Evolutionary conservation across 2,113 vertebrate genomes (phyloP).

Genomic region (Xiphophorus couchianus): DNA sequence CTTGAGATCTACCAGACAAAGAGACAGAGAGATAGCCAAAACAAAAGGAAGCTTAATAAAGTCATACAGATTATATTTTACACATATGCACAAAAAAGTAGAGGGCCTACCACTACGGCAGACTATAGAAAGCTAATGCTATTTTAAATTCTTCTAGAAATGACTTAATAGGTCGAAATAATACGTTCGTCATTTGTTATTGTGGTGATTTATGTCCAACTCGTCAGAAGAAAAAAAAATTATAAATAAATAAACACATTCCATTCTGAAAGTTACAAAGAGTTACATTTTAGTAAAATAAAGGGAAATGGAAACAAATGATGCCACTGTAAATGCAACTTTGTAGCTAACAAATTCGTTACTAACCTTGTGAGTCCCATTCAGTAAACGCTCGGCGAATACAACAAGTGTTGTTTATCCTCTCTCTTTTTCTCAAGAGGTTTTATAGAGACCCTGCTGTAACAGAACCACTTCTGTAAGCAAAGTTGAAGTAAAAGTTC

Average conservation of each 20-base stretch:
- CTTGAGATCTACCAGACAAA: background rate
- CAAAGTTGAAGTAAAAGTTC: background rate
- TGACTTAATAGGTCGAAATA: background rate
- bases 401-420: background rate
- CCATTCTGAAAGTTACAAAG: background rate
- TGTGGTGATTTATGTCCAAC: background rate
- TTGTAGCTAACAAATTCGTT: conserved; percentile 1
- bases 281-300: background rate
- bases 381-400: conserved; percentile 36
- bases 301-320: background rate
- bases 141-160: no score
- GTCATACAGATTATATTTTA: background rate
- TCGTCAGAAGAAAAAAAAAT: background rate
- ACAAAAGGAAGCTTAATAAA: background rate
- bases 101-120: no score
- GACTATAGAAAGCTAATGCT: no score
- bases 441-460: background rate
- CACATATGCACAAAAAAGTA: background rate
- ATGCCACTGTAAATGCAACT: background rate
- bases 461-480: background rate
- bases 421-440: background rate
- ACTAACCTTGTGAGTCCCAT: conserved; percentile 70
- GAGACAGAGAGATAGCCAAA: background rate
- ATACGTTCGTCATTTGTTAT: background rate
- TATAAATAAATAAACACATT: background rate